phyloP scores from a whole-genome alignment of 2,888 invertebrate species.

The Parapristionchus giblindavisi region DNA sequence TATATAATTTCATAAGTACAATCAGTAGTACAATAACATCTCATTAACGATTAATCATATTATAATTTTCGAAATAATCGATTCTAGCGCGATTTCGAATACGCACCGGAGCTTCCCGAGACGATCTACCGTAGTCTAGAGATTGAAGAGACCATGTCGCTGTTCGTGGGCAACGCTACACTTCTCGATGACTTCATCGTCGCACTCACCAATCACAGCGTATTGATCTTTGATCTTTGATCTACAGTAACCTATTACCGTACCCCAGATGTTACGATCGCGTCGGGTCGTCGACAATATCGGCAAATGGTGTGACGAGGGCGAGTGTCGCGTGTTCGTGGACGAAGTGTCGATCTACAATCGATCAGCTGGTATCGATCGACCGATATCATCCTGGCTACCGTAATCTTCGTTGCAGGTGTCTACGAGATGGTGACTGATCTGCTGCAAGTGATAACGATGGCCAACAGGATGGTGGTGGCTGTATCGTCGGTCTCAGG shows the following conservation, averaged over 20 bases:
- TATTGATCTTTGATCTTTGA: too few species aligned
- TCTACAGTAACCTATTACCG: too few species aligned
- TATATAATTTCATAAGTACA: too few species aligned
- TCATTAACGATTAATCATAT: too few species aligned
- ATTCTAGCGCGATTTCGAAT: conserved; percentile 4
- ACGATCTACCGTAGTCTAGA: conserved; percentile 15
- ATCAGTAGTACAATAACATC: too few species aligned
- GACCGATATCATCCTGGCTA: not conserved
- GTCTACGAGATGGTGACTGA: conserved; percentile 21
- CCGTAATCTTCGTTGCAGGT: not conserved
- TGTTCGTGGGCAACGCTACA: conserved; percentile 7
- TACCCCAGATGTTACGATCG: too few species aligned
- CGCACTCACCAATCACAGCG: not conserved
- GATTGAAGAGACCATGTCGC: conserved; percentile 22
- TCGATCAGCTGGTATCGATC: not conserved
- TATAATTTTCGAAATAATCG: not conserved
- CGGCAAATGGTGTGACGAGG: conserved; percentile 25
- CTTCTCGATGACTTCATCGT: not conserved
- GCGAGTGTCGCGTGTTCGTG: conserved; percentile 1
- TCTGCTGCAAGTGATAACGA: conserved; percentile 10
- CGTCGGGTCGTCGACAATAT: too few species aligned
- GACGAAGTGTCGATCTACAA: conserved; percentile 23
- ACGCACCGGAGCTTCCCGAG: conserved; percentile 14
- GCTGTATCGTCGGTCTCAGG: conserved; percentile 20
- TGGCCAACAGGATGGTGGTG: conserved; percentile 16